Evolutionary conservation across 2,888 invertebrate genomes (phyloP), one percentile per base, ranked within the genome.

Genomic region (Drymonia ruficornis): DNA sequence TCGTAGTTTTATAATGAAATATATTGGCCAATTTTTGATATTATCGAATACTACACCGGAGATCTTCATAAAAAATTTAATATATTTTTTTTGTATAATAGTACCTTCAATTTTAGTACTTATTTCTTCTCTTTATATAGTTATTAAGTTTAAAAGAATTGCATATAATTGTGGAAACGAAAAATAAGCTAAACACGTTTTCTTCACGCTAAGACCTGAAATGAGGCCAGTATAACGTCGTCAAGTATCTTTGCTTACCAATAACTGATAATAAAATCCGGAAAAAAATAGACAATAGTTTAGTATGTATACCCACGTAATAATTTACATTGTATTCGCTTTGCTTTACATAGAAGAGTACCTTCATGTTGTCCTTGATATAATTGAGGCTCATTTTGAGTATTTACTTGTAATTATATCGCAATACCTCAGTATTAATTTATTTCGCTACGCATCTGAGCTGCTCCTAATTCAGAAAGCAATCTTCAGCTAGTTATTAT

Each of bases 371-470:
- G 63, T 60, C 65, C 70, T 73, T 73, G 59, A 74, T 74, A 59
- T 62, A 59, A 75, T 75, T 70, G 63, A 72, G 73, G 72, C 63
- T 68, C 56, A 61, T 68, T 56, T 57, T 55, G 55, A 64, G 60
- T 49, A 63, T 59, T 61, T 50, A 54, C 52, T 49, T 56, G 45
- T 65, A 54, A 65, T 65, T 57, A 56, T 70, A 67, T 59, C 61
- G 56, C 64, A 55, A 64, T 72, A 76, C 66, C 74, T 76, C 77
- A 76, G 74, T 77, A 79, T 77, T 78, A 74, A 66, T 67, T 69
- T 78, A 70, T 70, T 69, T 65, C 61, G 61, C 63, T 70, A 66
- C 64, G 62, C 61, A 47, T 60, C 46, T 42, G 47, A 50, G 52
- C 60, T 68, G 59, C 28, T 62, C 61, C 61, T 64, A 56, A 60